Evolutionary conservation across 1,140 invertebrate species (phyloP), one percentile per base, ranked within the genome.

Genomic region (Tachypleus tridentatus): DNA sequence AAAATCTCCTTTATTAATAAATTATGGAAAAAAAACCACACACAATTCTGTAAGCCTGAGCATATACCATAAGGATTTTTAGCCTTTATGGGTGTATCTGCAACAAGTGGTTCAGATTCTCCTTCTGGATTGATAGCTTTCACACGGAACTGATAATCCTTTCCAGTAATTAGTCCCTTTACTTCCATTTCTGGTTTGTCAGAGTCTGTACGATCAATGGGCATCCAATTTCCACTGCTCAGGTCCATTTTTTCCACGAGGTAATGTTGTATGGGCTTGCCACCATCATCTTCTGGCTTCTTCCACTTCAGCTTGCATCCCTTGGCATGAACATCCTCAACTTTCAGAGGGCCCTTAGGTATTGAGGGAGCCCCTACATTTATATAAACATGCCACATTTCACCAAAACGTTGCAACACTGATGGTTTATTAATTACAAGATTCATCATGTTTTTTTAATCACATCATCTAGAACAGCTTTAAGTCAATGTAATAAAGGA

Each of bases 51-150:
- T 29, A 29, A 29, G 29, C 29, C 80, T 54, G 8, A 11, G 47
- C n/a, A 65, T 72, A 73, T 70, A 80, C 78, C 79, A 73, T 79
- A 82, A 63, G 82, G 81, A 77, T 83, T 83, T 68, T 82, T 82
- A 50, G 82, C 82, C 7, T 75, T 64, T 52, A 75, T 76, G 6
- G 73, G 67, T 62, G 72, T 76, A 5, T 74, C 75, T 8, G 80
- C 77, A 52, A 75, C 73, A 47, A 81, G 67, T 11, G 81, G 79
- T 72, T 95, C 92, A 48, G 91, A 93, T 79, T 94, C 91, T 48
- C 93, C 97, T 80, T 98, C 93, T 62, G 94, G 91, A 74, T 99
- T 99, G 57, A 98, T 84, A 11, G 97, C 96, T 74, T 90, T 95
- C 0, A 99, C 94, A 69, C 95, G 83, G 81, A 98, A 98, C 77